Evolutionary conservation across 2,113 vertebrate species (phyloP), one percentile per base, ranked within the genome.

Genomic region (Sander vitreus): DNA sequence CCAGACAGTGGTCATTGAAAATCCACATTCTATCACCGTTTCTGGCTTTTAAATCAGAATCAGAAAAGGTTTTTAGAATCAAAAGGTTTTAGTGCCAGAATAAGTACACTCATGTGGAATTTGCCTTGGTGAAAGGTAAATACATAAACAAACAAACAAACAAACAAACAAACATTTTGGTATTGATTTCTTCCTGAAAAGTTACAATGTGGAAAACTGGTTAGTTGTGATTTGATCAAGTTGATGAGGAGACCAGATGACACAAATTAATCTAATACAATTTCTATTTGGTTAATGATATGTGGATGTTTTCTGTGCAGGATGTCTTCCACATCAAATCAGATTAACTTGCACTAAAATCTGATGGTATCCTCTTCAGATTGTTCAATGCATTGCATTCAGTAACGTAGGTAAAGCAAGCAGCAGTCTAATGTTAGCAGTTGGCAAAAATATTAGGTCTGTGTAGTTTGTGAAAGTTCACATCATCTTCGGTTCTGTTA

Each of bases 181-280:
- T 30, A 59, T 43, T 57, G 63, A 70, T 74, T 65, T 83, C 33
- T n/a, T 73, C 36, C 47, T 25, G 21, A 60, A 60, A 71, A 84
- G 74, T 73, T 84, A 12, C 21, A 23, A 0, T 27, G 43, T 62
- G 55, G 2, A 36, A 3, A 25, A 14, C 11, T 66, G 30, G 7
- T 4, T 6, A 14, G 23, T 54, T 71, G 59, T 72, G 85, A 77
- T 80, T 76, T 45, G 0, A 76, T 30, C 12, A 10, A 3, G 4
- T 65, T 45, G 6, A 25, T 15, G 11, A 5, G 36, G 25, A 43
- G 59, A 43, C 25, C 36, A 27, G 13, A 47, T 33, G 13, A 50
- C 43, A 39, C 39, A 10, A 39, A 39, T 39, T 39, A 39, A 39
- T 39, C 9, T 39, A 39, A 39, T 39, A 10, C 8, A 10, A 43